Base-by-base conservation (phyloP, 1,140 invertebrate genomes). In the Thaumetopoea pityocampa region DNA sequence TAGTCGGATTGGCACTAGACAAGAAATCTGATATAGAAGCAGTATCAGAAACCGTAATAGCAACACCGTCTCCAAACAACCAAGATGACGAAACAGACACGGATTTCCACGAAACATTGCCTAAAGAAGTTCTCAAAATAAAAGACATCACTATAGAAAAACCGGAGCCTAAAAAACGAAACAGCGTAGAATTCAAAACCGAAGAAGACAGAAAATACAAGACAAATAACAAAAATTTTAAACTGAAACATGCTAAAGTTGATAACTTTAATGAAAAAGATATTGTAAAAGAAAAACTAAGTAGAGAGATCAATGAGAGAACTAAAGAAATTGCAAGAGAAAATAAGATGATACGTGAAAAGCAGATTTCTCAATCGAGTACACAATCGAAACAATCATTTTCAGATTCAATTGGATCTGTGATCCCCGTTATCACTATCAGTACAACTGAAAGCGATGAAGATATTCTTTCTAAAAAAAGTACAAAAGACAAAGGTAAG, bases 391-490 rank as follows among this genome's bases (percentile, higher is more conserved):
- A 78, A 46, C 72, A 87, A 44, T 86, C 77, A n/a, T 45, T 81
- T 27, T 81, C 89, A 36, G 89, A 90, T 55, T 90, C 89, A 1
- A 65, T 86, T 17, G 83, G 81, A 5, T 90, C 89, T 2, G 82
- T 86, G 27, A 91, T 92, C 54, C 90, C 90, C 8, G 88, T 89
- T 8, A 92, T 92, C 50, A 90, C 88, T 9, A 92, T 92, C 28
- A 91, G 90, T 66, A 89, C 89, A 45, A 90, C 89, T 1, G 88
- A 89, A 57, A 90, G 89, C 51, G 85, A 50, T 8, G 47, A 50
- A 34, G 47, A 50, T 6, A 11, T 33, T 3, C 22, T 50, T 9
- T 17, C 27, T 4, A 37, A 38, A 8, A 37, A 33, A 22, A 24
- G 11, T 26, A 35, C 37, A 46, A 59, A 44, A 14, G 17, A 19